Base-by-base conservation (phyloP, 2,888 invertebrate species). In the Drymonia ruficornis region DNA sequence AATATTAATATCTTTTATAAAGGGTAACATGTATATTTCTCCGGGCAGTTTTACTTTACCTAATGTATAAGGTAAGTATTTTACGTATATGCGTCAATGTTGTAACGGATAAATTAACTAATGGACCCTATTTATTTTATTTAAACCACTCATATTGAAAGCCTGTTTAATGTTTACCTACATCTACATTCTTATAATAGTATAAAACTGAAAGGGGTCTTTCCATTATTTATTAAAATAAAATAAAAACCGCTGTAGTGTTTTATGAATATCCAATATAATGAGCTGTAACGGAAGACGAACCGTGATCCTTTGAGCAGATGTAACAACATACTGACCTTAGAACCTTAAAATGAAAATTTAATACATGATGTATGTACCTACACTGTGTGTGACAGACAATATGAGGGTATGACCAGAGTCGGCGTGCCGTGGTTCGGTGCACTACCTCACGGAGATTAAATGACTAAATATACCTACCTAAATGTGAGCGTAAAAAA, bases 231-330 rank as follows among this genome's bases (percentile, higher is more conserved):
- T n/a, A 23, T 4, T 2, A 23, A 23, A 23, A 6, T 23, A 23
- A 0, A 23, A 23, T 6, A 23, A 23, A 1, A 23, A 6, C 7
- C 2, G 23, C 23, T 23, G 23, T 23, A 23, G 58, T 49, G 59
- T 63, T 60, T 59, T 66, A 50, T 51, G 53, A 49, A 55, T 67
- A 61, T 69, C 65, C 56, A 58, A 70, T 74, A 50, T 49, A 59
- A 74, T 80, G 80, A 81, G 80, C 78, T 74, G 70, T 73, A 78
- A 81, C 84, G 89, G 89, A 89, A 89, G 89, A 89, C 89, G 81
- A 81, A 76, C 78, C 79, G 81, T 78, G 77, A 78, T 72, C 66
- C 55, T 76, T 83, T 83, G 83, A 84, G 81, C 83, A 80, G 77
- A 75, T 56, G 50, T 59, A 8, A 15, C 8, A 29, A 23, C 13